Base-by-base conservation (phyloP, 2,113 vertebrate species). In the Ptilorrhoa leucosticta region DNA sequence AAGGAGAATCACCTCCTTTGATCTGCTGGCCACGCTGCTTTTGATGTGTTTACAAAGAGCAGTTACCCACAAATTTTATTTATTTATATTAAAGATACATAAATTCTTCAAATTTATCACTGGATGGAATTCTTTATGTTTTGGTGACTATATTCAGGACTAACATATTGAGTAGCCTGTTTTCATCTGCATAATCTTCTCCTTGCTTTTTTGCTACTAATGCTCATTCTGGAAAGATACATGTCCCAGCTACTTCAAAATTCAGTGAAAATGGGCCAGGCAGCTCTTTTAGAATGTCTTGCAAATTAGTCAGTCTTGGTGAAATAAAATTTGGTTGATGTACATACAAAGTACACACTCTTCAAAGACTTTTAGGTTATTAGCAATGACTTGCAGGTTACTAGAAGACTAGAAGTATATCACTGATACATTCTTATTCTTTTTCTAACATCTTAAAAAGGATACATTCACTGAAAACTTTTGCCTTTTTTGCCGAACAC, bases 11-110 rank as follows among this genome's bases (percentile, higher is more conserved):
- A 9, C 12, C 5, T 42, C 6, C 22, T 58, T 48, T 13, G 2
- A 28, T 28, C 13, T 28, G 7, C 5, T 39, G 14, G 18, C 3
- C 13, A 21, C 0, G 0, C 5, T 44, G 15, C 18, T 23, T 20
- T 37, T 14, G 5, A 28, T n/a, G 5, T 28, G 11, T 44, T 64
- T 88, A 42, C 0, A 1, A 61, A 51, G 5, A 68, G 8, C 13
- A 47, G 8, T 6, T 51, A 45, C 12, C 6, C 19, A 9, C 51
- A 28, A 35, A 10, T 10, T 21, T 4, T 22, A 12, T 63, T 75
- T 58, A 19, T 58, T 71, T 58, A 24, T 30, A 51, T 37, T 23
- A 56, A 65, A 72, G 11, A 35, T 13, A 64, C 1, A 3, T 28
- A 65, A 27, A 56, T 13, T 42, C 5, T 75, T 86, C 4, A 35